Conservation (phyloP, 2,113 vertebrate genomes). For the Entomyzon cyanotis region DNA sequence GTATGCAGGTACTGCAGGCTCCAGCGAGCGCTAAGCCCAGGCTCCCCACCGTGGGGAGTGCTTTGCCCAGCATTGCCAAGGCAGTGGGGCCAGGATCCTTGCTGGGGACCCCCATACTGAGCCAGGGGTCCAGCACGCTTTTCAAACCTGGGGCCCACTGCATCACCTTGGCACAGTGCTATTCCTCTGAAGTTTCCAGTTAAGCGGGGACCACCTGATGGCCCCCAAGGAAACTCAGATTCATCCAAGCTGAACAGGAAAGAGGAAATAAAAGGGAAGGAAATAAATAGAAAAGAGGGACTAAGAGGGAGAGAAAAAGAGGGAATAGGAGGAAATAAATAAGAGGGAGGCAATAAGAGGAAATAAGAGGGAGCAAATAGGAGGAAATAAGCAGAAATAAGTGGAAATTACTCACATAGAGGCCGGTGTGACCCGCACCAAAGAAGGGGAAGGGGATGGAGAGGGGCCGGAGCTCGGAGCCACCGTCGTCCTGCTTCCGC, state of each 20-base stretch:
- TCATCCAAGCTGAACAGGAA: neutral
- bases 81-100: neutral
- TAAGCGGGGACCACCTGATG: neutral
- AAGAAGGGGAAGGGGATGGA: constrained; percentile 93
- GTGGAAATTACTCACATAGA: constrained; percentile 87
- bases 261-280: neutral
- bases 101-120: rapidly evolving
- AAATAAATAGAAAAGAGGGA: neutral
- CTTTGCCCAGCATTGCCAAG: neutral
- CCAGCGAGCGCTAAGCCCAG: neutral
- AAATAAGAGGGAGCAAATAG: neutral
- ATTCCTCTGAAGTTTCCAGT: neutral
- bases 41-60: rapidly evolving
- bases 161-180: neutral
- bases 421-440: constrained; percentile 88
- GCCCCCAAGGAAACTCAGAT: neutral
- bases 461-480: constrained; percentile 89
- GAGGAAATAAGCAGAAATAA: neutral
- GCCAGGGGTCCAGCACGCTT: rapidly evolving
- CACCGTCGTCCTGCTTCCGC: constrained; percentile 91
- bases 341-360: neutral
- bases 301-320: neutral
- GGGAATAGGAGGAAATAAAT: neutral
- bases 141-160: rapidly evolving
- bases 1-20: neutral